These are phyloP conservation scores for Xanthia icteritia DNA, from an alignment of 2,888 invertebrate species.

Conservation along the genomic window DNA sequence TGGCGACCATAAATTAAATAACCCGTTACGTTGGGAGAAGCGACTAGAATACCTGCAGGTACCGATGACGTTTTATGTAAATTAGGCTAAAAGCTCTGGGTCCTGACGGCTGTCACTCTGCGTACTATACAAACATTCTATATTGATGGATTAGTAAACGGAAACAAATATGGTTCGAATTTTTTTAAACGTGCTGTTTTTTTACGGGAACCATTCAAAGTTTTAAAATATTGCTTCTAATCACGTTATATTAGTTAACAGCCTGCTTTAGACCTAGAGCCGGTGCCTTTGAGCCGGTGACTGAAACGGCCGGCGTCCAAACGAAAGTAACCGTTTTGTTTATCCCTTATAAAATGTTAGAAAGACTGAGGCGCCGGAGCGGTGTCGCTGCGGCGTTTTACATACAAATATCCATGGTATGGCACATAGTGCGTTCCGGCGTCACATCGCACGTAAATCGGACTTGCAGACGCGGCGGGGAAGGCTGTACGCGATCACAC, in stretches of 20 bases:
- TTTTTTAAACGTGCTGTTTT: no score
- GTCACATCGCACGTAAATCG: no score
- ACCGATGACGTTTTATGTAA: neutral
- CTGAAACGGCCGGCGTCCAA: neutral
- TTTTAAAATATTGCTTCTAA: neutral
- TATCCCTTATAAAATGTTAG: neutral
- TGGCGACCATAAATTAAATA: constrained; percentile 1
- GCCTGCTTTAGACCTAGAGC: neutral
- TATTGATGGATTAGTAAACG: neutral
- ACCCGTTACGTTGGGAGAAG: neutral
- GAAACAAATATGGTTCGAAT: neutral
- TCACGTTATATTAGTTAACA: neutral
- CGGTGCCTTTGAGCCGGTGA: neutral
- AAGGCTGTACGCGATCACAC: no score
- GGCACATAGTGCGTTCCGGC: no score
- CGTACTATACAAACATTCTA: neutral
- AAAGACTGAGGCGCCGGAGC: no score
- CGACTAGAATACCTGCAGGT: constrained; percentile 7
- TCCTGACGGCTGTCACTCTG: neutral
- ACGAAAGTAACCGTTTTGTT: neutral
- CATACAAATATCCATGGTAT: no score
- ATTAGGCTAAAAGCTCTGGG: constrained; percentile 3
- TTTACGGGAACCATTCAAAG: neutral
- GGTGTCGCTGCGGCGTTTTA: no score
- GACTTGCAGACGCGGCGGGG: no score